Evolutionary conservation across 2,888 invertebrate species (phyloP).

Genomic region (Drosophila birchii): DNA sequence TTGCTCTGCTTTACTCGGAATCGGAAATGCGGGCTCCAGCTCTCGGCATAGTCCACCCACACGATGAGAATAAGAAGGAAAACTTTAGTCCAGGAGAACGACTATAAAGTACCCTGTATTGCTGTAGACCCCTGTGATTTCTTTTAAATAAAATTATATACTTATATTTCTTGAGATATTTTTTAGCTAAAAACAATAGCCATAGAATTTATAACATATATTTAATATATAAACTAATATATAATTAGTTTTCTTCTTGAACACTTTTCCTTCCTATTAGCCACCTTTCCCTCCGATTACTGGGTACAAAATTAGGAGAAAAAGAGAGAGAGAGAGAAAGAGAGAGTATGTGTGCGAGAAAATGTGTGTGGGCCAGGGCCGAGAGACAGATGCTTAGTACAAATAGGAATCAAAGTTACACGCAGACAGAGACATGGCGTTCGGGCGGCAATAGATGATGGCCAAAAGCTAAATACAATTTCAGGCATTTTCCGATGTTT

Average conservation of each 20-base stretch:
- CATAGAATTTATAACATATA: not conserved
- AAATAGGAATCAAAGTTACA: constrained; percentile 48
- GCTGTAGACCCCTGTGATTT: not conserved
- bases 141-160: not conserved
- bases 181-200: not conserved
- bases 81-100: not conserved
- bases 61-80: constrained; percentile 8
- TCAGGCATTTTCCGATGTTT: constrained; percentile 63
- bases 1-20: constrained; percentile 36
- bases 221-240: not conserved
- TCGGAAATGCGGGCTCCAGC: constrained; percentile 64
- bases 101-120: constrained; percentile 1
- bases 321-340: constrained; percentile 3
- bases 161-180: not conserved
- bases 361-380: constrained; percentile 34
- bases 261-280: not conserved
- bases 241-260: too few species aligned
- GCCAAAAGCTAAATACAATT: constrained; percentile 59
- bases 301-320: constrained; percentile 6
- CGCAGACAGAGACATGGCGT: constrained; percentile 31
- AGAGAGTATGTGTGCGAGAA: not conserved
- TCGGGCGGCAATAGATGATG: constrained; percentile 47
- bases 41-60: constrained; percentile 33
- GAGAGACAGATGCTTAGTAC: constrained; percentile 39
- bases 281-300: not conserved